Percentiles rank a stretch among this genome's conserved stretches.
phyloP scores from a whole-genome alignment of 2,797 vertebrate genomes.

The Poecilia velifera region DNA sequence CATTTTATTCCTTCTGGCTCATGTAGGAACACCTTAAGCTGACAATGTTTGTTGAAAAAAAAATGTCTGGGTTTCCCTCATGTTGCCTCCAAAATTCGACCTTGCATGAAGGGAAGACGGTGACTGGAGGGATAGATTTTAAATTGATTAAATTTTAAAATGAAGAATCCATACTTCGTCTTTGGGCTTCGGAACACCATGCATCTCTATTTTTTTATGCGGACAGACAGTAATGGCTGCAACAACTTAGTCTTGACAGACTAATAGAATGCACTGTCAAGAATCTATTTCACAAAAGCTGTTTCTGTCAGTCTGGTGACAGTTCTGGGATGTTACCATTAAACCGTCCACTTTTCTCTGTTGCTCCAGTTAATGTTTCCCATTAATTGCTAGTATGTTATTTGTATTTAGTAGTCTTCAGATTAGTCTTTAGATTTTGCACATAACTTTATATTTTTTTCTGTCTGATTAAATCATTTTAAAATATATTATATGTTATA shows the following conservation, averaged over 20 bases:
- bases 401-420: neutral
- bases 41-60: neutral
- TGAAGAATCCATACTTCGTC: neutral
- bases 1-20: neutral
- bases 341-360: neutral
- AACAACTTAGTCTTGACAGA: neutral
- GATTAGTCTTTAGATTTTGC: neutral
- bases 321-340: neutral
- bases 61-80: neutral
- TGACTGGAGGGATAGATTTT: neutral
- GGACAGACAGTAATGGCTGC: neutral
- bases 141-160: neutral
- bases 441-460: neutral
- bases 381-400: neutral
- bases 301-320: neutral
- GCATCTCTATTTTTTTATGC: neutral
- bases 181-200: neutral
- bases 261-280: neutral
- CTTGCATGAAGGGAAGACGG: neutral
- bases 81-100: neutral
- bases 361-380: neutral
- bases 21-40: neutral
- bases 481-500: neutral
- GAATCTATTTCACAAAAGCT: neutral
- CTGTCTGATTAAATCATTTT: neutral